Evolutionary conservation across 2,888 invertebrate genomes (phyloP).

Genomic region (Scelioninae gen. 2): DNA sequence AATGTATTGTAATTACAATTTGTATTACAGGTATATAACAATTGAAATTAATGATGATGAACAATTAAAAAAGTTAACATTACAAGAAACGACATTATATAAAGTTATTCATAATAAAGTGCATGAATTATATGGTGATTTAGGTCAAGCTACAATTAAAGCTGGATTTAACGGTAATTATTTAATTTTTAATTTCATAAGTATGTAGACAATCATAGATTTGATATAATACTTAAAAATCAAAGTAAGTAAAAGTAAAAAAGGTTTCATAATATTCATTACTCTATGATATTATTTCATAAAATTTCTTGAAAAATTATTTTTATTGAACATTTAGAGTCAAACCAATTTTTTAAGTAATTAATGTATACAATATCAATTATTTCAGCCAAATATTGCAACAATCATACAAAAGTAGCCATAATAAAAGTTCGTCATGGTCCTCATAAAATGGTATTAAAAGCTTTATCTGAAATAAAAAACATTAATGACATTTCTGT

Average conservation of each 20-base stretch:
- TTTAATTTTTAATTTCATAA: slow-evolving; percentile 23
- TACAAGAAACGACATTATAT: slow-evolving; percentile 78
- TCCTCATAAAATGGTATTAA: slow-evolving; percentile 84
- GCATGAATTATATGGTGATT: slow-evolving; percentile 85
- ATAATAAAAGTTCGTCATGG: slow-evolving; percentile 85
- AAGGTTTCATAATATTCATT: no score
- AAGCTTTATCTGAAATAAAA: slow-evolving; percentile 83
- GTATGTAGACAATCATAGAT: no score
- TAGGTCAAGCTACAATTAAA: slow-evolving; percentile 83
- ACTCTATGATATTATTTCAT: no score
- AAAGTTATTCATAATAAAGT: slow-evolving; percentile 80
- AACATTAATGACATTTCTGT: slow-evolving; percentile 80
- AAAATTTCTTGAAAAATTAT: no score
- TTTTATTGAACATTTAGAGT: no score
- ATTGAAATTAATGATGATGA: slow-evolving; percentile 79
- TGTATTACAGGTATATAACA: slow-evolving; percentile 80
- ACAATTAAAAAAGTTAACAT: slow-evolving; percentile 75
- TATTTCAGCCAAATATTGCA: slow-evolving; percentile 83
- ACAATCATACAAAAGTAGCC: slow-evolving; percentile 84
- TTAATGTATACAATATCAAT: no score
- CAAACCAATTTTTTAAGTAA: no score
- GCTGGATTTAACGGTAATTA: slow-evolving; percentile 79
- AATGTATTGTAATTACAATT: neutral
- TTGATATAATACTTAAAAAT: no score
- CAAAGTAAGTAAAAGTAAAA: no score